Evolutionary conservation across 2,888 invertebrate species (phyloP).

Genomic region (Andrena hattorfiana): DNA sequence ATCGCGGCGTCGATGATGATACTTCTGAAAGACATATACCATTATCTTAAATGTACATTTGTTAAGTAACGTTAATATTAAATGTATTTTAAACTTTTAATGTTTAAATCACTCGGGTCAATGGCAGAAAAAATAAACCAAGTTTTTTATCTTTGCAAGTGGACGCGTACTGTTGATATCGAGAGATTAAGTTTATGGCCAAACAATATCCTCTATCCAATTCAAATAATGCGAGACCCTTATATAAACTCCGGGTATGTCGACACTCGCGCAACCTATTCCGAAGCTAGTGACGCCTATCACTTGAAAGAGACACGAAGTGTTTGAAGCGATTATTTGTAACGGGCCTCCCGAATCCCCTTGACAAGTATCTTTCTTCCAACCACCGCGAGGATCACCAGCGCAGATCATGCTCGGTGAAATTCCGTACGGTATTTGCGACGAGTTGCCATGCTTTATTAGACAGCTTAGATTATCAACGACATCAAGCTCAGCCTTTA

Average conservation of each 20-base stretch:
- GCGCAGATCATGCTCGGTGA: slow-evolving; percentile 85
- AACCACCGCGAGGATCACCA: slow-evolving; percentile 82
- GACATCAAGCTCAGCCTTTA: slow-evolving; percentile 84
- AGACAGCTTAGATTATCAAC: slow-evolving; percentile 81
- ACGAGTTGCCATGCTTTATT: slow-evolving; percentile 70
- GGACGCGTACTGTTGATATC: slow-evolving; percentile 15
- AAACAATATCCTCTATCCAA: slow-evolving; percentile 85
- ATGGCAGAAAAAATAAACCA: slow-evolving; percentile 51
- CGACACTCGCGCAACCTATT: slow-evolving; percentile 83
- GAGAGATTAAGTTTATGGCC: slow-evolving; percentile 71
- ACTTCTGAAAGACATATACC: slow-evolving; percentile 27
- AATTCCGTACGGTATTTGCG: slow-evolving; percentile 78
- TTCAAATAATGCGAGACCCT: slow-evolving; percentile 82
- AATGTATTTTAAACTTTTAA: slow-evolving; percentile 47
- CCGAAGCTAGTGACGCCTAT: slow-evolving; percentile 85
- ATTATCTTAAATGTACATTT: slow-evolving; percentile 27
- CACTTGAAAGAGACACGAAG: slow-evolving; percentile 84
- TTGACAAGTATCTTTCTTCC: slow-evolving; percentile 79
- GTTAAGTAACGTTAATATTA: slow-evolving; percentile 35
- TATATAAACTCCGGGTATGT: slow-evolving; percentile 84
- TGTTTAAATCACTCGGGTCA: slow-evolving; percentile 26
- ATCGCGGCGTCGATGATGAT: slow-evolving; percentile 4
- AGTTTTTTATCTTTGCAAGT: slow-evolving; percentile 64
- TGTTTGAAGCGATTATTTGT: slow-evolving; percentile 77
- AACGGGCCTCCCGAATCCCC: slow-evolving; percentile 82